Base-by-base conservation (phyloP, 2,113 vertebrate genomes). In the Lynx canadensis region DNA sequence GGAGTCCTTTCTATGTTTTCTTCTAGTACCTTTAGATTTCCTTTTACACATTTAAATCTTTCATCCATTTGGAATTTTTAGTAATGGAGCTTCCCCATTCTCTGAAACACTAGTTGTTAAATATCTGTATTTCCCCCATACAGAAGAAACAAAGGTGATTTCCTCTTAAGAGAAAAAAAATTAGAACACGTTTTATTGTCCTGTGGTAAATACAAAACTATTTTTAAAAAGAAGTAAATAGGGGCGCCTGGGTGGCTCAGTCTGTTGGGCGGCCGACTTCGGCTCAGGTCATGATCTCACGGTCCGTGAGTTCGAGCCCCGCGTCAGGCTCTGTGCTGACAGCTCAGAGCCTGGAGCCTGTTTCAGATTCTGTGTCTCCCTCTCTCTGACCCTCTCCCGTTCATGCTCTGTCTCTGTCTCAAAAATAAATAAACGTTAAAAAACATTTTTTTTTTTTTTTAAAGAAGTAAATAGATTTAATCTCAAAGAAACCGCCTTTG, bases 121-220 rank as follows among this genome's bases (percentile, higher is more conserved):
- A 15, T 89, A 71, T 48, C 87, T 36, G 48, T 57, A 69, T 96
- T 92, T 80, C 89, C 4, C 3, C 38, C 5, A 33, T 27, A 38
- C 18, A 90, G 19, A 57, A n/a, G 25, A 92, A 96, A 78, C 65
- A 93, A 92, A 86, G 33, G 29, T 52, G 8, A 76, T 19, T 57
- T 52, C 2, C 29, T 68, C 36, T 89, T 27, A 80, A 52, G 41
- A 71, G 66, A 23, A 12, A 89, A 73, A 52, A 65, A 73, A 50
- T 60, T 13, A 79, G 78, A 31, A 81, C 60, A 21, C 33, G 27
- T 73, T 76, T 76, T 73, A n/a, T 95, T 92, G 96, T 96, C 65
- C n/a, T 95, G 6, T 9, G 87, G 23, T n/a, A 74, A 78, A 11
- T 60, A 88, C 36, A 85, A 81, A 83, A 57, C 55, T 57, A 7